Percentiles rank a stretch among this genome's conserved stretches.
phyloP scores from a whole-genome alignment of 1,140 invertebrate species.

The Colletes gigas region DNA sequence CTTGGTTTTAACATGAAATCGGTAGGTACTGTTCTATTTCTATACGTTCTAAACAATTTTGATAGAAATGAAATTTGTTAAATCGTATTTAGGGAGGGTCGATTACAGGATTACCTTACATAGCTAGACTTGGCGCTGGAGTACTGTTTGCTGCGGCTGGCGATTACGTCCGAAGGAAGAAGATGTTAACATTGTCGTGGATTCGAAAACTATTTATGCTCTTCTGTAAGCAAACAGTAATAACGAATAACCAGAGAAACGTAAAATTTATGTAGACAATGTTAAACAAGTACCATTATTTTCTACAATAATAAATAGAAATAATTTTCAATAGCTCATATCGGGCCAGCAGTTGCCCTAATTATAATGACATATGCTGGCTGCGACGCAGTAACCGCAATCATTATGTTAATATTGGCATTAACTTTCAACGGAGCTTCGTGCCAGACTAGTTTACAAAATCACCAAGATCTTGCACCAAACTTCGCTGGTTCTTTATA shows the following conservation, averaged over 20 bases:
- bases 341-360: conserved; percentile 86
- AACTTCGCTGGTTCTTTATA: conserved; percentile 90
- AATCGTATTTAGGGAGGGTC: conserved; percentile 82
- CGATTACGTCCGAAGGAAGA: conserved; percentile 84
- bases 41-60: neutral
- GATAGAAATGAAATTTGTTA: neutral
- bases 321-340: conserved; percentile 83
- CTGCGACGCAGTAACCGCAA: conserved; percentile 84
- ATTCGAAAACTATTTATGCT: conserved; percentile 88
- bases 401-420: conserved; percentile 87
- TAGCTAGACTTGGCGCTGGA: conserved; percentile 84
- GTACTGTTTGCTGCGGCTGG: conserved; percentile 86
- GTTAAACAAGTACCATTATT: neutral
- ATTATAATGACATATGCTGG: conserved; percentile 85
- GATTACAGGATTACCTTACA: conserved; percentile 87
- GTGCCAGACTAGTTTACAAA: conserved; percentile 90
- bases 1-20: conserved; percentile 91
- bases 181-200: conserved; percentile 82
- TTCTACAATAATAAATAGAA: neutral
- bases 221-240: conserved; percentile 83
- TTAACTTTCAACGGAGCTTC: conserved; percentile 92
- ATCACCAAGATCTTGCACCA: conserved; percentile 91
- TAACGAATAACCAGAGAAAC: neutral
- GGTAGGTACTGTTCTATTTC: conserved; percentile 77
- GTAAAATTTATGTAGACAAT: neutral